Base-by-base conservation (phyloP, 2,113 vertebrate species). In the Dendropsophus ebraccatus region DNA sequence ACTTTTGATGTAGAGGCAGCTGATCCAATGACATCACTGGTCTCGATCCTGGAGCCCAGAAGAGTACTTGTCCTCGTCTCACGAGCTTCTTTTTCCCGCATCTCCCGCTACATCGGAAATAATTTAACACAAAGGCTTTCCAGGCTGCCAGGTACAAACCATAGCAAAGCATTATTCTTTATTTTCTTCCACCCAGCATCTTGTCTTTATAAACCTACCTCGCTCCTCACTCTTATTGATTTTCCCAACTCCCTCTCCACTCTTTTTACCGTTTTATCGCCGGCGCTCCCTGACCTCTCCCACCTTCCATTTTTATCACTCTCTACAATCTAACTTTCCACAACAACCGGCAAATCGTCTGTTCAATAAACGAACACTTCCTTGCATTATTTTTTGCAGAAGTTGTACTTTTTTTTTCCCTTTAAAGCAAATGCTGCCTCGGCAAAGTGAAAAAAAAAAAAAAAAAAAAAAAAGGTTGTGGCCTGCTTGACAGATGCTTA, bases 371-470 rank as follows among this genome's bases (percentile, higher is more conserved):
- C 90, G 88, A 89, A 88, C 87, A 91, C 90, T 91, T 89, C 90
- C 88, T 60, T 25, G 87, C 0, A 72, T 91, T 91, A 91, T 92
- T 91, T 90, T 92, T 90, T 91, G 89, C 90, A 90, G 77, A 90
- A 90, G 88, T 88, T 88, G 90, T 90, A 88, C 90, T 91, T 91
- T 89, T 6, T 16, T 85, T 89, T 83, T 87, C 87, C 70, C 67
- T 87, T 88, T 49, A 60, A 86, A 87, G 8, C 0, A 0, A 87
- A 81, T 47, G 90, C 79, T 87, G 54, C 30, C 88, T 89, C 88
- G 79, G 79, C 12, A 70, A 88, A 83, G 72, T 54, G 25, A 30
- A 35, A 58, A 62, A 67, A 89, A 87, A 90, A 92, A 89, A 67
- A 89, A 87, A 90, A n/a, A n/a, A n/a, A n/a, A 67, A 89, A 87